Evolutionary conservation across 2,113 vertebrate genomes (phyloP).

Genomic region (Calcarius ornatus): DNA sequence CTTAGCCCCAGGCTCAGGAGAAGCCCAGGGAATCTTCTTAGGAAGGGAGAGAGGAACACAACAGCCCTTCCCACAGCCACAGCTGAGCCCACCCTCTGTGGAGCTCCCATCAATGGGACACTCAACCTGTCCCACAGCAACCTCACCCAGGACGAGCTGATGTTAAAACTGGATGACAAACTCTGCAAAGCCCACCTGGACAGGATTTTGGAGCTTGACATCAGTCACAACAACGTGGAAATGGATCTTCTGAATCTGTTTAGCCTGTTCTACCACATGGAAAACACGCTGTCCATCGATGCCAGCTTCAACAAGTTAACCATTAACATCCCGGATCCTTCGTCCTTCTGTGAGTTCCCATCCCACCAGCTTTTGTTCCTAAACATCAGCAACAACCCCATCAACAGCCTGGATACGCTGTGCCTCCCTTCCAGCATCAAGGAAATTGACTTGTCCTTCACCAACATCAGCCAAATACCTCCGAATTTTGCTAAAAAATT

Average conservation of each 20-base stretch:
- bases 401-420: slow-evolving; percentile 26
- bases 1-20: not conserved
- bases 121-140: slow-evolving; percentile 5
- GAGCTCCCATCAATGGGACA: not conserved
- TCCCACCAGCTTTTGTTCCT: not conserved
- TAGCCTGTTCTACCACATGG: not conserved
- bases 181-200: slow-evolving; percentile 2
- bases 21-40: not conserved
- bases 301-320: slow-evolving; percentile 49
- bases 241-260: slow-evolving; percentile 14
- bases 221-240: slow-evolving; percentile 16
- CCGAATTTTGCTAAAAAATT: not conserved
- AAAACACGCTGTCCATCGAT: not conserved
- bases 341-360: not conserved
- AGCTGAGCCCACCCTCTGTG: not conserved
- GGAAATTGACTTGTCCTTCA: slow-evolving; percentile 57
- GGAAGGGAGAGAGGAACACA: not conserved
- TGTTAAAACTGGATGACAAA: not conserved
- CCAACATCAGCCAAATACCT: slow-evolving; percentile 52
- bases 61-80: not conserved
- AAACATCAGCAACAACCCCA: slow-evolving; percentile 64
- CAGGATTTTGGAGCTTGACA: not conserved
- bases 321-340: not conserved
- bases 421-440: slow-evolving; percentile 34
- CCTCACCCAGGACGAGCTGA: slow-evolving; percentile 8